Evolutionary conservation across 2,888 invertebrate species (phyloP), one percentile per base, ranked within the genome.

Genomic region (Pristionchus japonicus): DNA sequence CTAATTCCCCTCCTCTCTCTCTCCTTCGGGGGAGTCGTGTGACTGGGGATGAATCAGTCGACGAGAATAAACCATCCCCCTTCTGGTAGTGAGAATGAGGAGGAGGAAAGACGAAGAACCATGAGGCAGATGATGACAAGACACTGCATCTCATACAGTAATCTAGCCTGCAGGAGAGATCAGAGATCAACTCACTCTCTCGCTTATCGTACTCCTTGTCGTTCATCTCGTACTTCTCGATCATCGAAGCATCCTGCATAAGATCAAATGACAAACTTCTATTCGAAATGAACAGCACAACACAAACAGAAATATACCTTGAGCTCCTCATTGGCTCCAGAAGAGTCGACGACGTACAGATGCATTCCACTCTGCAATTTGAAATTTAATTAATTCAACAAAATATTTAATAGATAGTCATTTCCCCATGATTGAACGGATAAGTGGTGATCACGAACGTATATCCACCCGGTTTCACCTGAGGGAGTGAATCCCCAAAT

Each of bases 161-260:
- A 74, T 23, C 17, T 11, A 23, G 20, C 17, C 37, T 27, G 4
- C 37, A 47, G 27, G 15, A 47, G 43, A 43, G 43, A 43, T 77
- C 52, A 83, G 37, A 52, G 52, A 83, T 83, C 20, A 43, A 43
- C 80, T 23, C 6, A 96, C 94, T 90, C 64, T 89, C 89, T 83
- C 92, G 77, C 64, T 90, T 89, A 43, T 89, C 88, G 87, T 92
- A 92, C 2, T 86, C 90, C 15, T 89, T 89, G 34, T 92, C 91
- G 37, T 90, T 88, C 89, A 92, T 92, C 82, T 91, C 91, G 85
- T 92, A 92, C 90, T 92, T 92, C 87, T 92, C 92, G 15, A 91
- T 91, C 91, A 91, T 92, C 74, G 90, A 90, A 70, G 90, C 91
- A 64, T 91, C 91, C 80, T 89, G 87, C 61, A 83, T n/a, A 74